Conservation (phyloP, 1,140 invertebrate genomes). For the Halictus rubicundus region DNA sequence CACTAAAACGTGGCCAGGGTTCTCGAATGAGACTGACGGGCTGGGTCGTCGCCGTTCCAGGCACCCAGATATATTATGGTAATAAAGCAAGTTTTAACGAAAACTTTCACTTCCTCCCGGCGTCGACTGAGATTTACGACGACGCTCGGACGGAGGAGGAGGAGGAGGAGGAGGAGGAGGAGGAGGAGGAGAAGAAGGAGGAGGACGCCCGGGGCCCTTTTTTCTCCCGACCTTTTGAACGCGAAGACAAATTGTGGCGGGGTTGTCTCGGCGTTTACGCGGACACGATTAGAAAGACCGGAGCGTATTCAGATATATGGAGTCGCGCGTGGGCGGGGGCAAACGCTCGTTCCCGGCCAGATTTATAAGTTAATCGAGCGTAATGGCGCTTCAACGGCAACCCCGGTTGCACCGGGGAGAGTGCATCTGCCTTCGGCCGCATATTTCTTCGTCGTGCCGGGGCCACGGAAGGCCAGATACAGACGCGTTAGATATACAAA, state of each 20-base stretch:
- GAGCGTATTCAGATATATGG: background rate
- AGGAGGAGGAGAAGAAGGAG: too few species aligned
- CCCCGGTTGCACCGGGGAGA: background rate
- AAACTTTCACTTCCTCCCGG: constrained; percentile 17
- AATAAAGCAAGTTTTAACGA: constrained; percentile 1
- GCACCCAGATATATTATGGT: background rate
- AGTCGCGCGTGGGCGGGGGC: constrained; percentile 9
- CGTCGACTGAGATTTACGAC: constrained; percentile 10
- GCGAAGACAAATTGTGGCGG: constrained; percentile 17
- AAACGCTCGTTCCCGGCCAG: constrained; percentile 8
- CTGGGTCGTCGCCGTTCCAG: background rate
- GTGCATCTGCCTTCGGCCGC: background rate
- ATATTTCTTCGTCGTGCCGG: constrained; percentile 31
- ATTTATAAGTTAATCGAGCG: constrained; percentile 40
- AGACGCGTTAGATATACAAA: constrained; percentile 29
- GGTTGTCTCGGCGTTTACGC: background rate
- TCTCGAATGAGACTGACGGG: background rate
- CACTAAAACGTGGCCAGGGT: background rate
- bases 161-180: too few species aligned
- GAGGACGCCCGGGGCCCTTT: background rate
- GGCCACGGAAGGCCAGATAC: constrained; percentile 7
- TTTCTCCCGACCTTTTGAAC: background rate
- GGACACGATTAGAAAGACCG: constrained; percentile 8
- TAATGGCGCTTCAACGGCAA: constrained; percentile 6
- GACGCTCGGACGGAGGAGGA: background rate